Conservation (phyloP, 2,797 vertebrate genomes). For the Orestias chungarensis region DNA sequence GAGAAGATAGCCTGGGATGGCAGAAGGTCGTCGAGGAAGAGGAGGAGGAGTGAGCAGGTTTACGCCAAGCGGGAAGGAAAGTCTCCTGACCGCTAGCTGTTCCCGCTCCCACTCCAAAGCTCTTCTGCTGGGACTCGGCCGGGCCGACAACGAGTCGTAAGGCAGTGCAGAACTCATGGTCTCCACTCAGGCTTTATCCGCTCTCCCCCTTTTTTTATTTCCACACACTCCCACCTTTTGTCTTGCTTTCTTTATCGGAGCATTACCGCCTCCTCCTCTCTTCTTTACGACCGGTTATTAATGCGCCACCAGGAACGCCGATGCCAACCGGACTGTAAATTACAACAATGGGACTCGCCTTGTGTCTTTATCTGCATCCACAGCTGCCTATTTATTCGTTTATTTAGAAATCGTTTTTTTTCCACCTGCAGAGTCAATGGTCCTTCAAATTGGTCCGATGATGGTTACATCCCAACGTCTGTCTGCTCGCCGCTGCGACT, state of each 20-base stretch:
- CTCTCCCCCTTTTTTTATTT: slow-evolving; percentile 54
- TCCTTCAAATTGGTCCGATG: slow-evolving; percentile 41
- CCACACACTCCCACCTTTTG: slow-evolving; percentile 42
- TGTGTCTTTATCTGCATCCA: slow-evolving; percentile 74
- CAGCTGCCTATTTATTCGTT: slow-evolving; percentile 74
- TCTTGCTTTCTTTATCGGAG: slow-evolving; percentile 45
- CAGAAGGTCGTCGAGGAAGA: slow-evolving; percentile 72
- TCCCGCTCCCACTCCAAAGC: slow-evolving; percentile 73
- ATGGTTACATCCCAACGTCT: slow-evolving; percentile 45
- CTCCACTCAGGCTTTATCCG: slow-evolving; percentile 65
- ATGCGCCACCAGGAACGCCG: slow-evolving; percentile 57
- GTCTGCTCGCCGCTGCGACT: slow-evolving; percentile 39
- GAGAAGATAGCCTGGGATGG: slow-evolving; percentile 77
- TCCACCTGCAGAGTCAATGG: slow-evolving; percentile 67
- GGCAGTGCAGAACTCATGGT: slow-evolving; percentile 79
- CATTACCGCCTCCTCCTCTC: slow-evolving; percentile 47
- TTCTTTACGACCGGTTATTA: slow-evolving; percentile 79
- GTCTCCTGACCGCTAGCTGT: slow-evolving; percentile 68
- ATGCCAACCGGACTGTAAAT: slow-evolving; percentile 74
- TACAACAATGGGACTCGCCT: slow-evolving; percentile 51
- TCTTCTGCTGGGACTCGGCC: slow-evolving; percentile 72
- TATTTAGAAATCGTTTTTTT: slow-evolving; percentile 58
- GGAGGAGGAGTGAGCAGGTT: slow-evolving; percentile 67
- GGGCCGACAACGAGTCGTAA: slow-evolving; percentile 75
- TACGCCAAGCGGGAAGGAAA: slow-evolving; percentile 72